Base-by-base conservation (phyloP, 2,113 vertebrate genomes). In the Entelurus aequoreus region DNA sequence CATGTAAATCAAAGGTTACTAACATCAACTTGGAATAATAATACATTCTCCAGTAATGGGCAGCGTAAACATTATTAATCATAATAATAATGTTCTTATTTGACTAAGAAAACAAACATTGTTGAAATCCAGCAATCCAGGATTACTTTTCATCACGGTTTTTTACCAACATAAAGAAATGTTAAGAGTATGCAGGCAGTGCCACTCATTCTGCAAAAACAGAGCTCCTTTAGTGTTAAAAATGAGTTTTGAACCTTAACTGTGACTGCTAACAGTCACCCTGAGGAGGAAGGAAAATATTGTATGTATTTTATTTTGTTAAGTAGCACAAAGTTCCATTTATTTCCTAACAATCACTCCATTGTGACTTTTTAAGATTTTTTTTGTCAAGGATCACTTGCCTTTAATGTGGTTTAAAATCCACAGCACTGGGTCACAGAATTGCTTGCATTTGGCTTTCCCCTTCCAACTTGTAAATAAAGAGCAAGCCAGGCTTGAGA, bases 401-500 rank as follows among this genome's bases (percentile, higher is more conserved):
- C 44, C 14, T 42, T 68, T 64, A 10, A 50, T 68, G 54, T 62
- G 62, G 53, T 47, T 67, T 48, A 28, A 28, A 53, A 16, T 56
- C 52, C 40, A 54, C 53, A 40, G 47, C 54, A 13, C 44, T 12
- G 49, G 9, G 54, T 77, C 63, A 68, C 19, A 49, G 63, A 68
- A 66, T 46, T 42, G 53, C 61, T 67, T 54, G 28, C 54, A 66
- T 54, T 66, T 63, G 60, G 3, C 46, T 72, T 65, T 60, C 16
- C 21, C 54, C 51, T 62, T 62, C 36, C 13, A n/a, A 40, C 59
- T 60, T 57, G 70, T 75, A 63, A 61, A 74, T 68, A 68, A 77
- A 81, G 49, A 75, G 62, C 53, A 62, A 69, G 65, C 47, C 35
- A 40, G 62, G 57, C 61, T 68, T 58, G 21, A 52, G 65, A 68